Conservation (phyloP, 2,113 vertebrate genomes). For the Cavia aperea region DNA sequence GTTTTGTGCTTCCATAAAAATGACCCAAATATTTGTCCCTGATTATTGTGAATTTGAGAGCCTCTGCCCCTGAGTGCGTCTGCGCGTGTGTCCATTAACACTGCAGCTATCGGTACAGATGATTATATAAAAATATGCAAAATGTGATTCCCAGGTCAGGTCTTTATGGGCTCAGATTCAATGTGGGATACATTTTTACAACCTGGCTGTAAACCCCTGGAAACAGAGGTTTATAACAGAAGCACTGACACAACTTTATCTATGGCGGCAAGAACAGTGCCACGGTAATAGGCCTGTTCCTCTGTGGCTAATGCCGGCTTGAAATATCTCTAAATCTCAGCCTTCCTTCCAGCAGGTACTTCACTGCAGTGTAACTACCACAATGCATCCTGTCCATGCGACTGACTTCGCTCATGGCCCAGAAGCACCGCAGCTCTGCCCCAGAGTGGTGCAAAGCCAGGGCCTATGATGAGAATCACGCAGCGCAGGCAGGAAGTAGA, state of each 20-base stretch:
- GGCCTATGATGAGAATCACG: conserved; percentile 16
- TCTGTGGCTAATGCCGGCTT: conserved; percentile 69
- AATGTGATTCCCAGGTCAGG: conserved; percentile 71
- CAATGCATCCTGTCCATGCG: conserved; percentile 64
- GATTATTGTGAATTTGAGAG: conserved; percentile 59
- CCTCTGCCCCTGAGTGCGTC: conserved; percentile 37
- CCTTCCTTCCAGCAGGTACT: conserved; percentile 65
- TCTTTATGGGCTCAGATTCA: conserved; percentile 71
- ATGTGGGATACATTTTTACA: conserved; percentile 73
- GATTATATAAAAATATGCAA: conserved; percentile 66
- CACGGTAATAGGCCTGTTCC: conserved; percentile 69
- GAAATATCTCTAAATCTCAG: conserved; percentile 72
- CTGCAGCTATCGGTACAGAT: conserved; percentile 49
- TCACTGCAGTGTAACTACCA: conserved; percentile 70
- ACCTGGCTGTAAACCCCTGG: conserved; percentile 70
- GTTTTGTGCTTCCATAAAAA: conserved; percentile 57
- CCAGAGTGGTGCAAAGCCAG: conserved; percentile 63
- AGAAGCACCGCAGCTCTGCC: conserved; percentile 48
- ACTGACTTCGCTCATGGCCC: conserved; percentile 49
- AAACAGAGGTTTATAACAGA: conserved; percentile 75
- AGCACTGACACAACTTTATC: conserved; percentile 75
- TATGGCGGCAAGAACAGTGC: conserved; percentile 65
- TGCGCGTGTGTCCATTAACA: conserved; percentile 36
- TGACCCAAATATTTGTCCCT: conserved; percentile 66
- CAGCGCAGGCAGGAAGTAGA: not conserved